Evolutionary conservation across 2,888 invertebrate species (phyloP).

Genomic region (Didymodactylos carnosus): DNA sequence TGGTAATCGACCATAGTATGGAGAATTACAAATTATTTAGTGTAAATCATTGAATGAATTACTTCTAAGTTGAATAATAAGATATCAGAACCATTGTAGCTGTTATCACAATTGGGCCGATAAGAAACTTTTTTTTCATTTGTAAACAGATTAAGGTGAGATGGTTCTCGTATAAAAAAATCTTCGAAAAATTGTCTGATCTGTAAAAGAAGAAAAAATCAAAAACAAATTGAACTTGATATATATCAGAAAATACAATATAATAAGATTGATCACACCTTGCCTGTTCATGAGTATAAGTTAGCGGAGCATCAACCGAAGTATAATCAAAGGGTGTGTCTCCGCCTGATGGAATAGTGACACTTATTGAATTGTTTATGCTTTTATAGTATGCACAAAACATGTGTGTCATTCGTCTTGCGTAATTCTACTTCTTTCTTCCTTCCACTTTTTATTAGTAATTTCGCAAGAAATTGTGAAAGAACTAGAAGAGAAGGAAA

Average conservation of each 20-base stretch:
- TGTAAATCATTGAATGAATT: conserved; percentile 59
- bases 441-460: no score
- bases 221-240: neutral
- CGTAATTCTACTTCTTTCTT: no score
- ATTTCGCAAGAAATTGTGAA: neutral
- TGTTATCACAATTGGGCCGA: neutral
- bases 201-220: conserved; percentile 28
- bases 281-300: no score
- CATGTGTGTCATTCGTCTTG: no score
- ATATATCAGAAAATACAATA: no score
- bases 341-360: no score
- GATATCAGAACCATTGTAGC: neutral
- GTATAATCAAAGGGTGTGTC: no score
- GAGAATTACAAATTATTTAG: conserved; percentile 40
- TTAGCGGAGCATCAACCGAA: no score
- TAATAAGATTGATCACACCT: no score
- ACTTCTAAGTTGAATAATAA: conserved; percentile 35
- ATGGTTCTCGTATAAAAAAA: conserved; percentile 74
- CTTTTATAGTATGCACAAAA: no score
- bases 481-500: neutral
- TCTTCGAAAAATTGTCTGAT: conserved; percentile 76
- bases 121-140: neutral
- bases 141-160: conserved; percentile 59
- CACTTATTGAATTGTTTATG: no score
- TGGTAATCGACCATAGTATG: conserved; percentile 45